Base-by-base conservation (phyloP, 64 coral and sea anemone genomes). In the Orbicella faveolata region DNA sequence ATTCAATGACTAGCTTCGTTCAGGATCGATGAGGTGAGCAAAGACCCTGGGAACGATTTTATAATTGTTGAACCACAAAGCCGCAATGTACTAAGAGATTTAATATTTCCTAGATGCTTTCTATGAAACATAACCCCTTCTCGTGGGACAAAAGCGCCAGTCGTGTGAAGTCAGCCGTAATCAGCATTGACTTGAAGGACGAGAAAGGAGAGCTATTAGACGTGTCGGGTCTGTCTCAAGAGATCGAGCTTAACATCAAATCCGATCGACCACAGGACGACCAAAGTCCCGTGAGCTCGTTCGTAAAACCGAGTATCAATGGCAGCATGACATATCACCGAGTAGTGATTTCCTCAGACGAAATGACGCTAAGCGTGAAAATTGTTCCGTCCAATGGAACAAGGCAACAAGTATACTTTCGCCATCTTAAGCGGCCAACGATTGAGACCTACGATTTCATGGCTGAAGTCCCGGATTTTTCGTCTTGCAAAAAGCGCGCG, bases 181-280 rank as follows among this genome's bases (percentile, higher is more conserved):
- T 94, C 41, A 97, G 84, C 75, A 91, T 97, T 39, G 95, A 97
- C 44, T 62, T 97, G 25, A 97, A 91, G 74, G 79, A 94, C 61
- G 74, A 90, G 1, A 61, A 18, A 65, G 95, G 95, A 30, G 80
- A 67, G 54, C 63, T 86, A 2, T 23, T 97, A n/a, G 64, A 93
- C 8, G 89, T 97, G n/a, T 89, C 81, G 52, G 92, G 89, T 25
- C 74, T 97, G 35, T 61, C 87, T 75, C 78, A 97, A 54, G 95
- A 97, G 62, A 93, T 97, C 11, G 95, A 97, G 79, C 78, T 97
- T 4, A 81, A 79, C 18, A 94, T 97, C 36, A 90, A 90, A 73
- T 89, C 57, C 1, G 81, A 79, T 13, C 36, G 36, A 70, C 61
- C 14, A 23, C 36, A 87, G 39, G 1, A 20, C 57, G 37, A 15